phyloP scores from a whole-genome alignment of 2,797 vertebrate genomes.

The Microhierax caerulescens region DNA sequence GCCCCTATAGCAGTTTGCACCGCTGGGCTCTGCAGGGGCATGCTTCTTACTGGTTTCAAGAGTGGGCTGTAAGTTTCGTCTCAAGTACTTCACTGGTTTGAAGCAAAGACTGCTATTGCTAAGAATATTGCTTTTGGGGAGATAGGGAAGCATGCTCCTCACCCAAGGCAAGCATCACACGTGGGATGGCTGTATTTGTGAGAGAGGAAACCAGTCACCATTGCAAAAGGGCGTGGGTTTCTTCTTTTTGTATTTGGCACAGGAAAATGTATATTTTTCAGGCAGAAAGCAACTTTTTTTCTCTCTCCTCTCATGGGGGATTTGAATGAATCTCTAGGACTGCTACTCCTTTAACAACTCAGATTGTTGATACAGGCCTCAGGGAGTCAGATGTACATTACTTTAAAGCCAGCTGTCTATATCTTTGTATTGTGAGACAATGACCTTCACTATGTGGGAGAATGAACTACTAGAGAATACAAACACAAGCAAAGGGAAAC shows the following conservation, averaged over 20 bases:
- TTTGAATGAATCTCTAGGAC: not conserved
- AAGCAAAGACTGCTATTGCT: not conserved
- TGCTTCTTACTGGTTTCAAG: not conserved
- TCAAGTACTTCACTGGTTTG: not conserved
- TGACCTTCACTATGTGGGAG: conserved; percentile 64
- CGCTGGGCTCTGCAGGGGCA: not conserved
- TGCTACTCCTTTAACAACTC: not conserved
- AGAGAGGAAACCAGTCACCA: not conserved
- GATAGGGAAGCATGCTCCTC: not conserved
- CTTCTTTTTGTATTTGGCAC: not conserved
- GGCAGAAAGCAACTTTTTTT: not conserved
- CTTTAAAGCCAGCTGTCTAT: conserved; percentile 63
- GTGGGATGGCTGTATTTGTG: not conserved
- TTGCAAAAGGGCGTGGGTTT: not conserved
- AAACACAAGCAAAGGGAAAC: conserved; percentile 52
- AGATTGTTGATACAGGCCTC: conserved; percentile 47
- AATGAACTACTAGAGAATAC: conserved; percentile 55
- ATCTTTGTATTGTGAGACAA: conserved; percentile 60
- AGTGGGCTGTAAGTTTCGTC: not conserved
- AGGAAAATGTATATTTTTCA: not conserved
- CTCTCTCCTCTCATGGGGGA: not conserved
- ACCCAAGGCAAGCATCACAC: not conserved
- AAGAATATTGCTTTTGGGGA: not conserved
- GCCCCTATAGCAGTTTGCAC: not conserved
- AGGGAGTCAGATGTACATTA: conserved; percentile 50